phyloP scores from a whole-genome alignment of 1,140 invertebrate genomes.

The Diabrotica virgifera region DNA sequence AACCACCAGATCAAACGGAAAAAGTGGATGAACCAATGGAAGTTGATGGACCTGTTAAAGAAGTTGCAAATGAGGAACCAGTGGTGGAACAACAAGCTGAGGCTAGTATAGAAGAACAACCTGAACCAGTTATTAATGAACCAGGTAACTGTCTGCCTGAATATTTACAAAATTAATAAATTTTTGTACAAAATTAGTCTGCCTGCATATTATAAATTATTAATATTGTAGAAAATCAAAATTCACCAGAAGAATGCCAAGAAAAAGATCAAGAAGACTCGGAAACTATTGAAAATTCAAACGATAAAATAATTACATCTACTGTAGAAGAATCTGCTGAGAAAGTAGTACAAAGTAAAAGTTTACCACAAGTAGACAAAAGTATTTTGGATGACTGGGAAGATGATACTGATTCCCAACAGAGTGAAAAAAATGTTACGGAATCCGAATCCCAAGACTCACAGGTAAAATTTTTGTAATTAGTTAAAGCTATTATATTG shows the following conservation, averaged over 20 bases:
- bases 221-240: not conserved
- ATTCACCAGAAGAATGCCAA: too few species aligned
- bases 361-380: slow-evolving; percentile 31
- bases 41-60: slow-evolving; percentile 14
- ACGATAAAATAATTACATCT: slow-evolving; percentile 29
- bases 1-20: slow-evolving; percentile 1
- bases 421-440: slow-evolving; percentile 31
- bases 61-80: too few species aligned
- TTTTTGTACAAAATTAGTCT: too few species aligned
- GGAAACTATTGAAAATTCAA: not conserved
- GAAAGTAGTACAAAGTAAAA: not conserved
- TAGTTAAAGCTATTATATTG: not conserved
- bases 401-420: slow-evolving; percentile 48
- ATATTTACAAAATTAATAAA: too few species aligned
- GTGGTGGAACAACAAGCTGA: too few species aligned
- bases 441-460: not conserved
- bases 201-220: too few species aligned
- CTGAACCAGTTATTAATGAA: too few species aligned
- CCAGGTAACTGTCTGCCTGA: too few species aligned
- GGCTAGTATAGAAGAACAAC: too few species aligned
- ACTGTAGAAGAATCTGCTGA: slow-evolving; percentile 8
- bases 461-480: not conserved
- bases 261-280: not conserved
- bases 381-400: slow-evolving; percentile 47
- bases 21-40: slow-evolving; percentile 20